These are phyloP conservation scores for Corythaeola cristata DNA, from an alignment of 2,113 vertebrate species.

Conservation along the genomic window DNA sequence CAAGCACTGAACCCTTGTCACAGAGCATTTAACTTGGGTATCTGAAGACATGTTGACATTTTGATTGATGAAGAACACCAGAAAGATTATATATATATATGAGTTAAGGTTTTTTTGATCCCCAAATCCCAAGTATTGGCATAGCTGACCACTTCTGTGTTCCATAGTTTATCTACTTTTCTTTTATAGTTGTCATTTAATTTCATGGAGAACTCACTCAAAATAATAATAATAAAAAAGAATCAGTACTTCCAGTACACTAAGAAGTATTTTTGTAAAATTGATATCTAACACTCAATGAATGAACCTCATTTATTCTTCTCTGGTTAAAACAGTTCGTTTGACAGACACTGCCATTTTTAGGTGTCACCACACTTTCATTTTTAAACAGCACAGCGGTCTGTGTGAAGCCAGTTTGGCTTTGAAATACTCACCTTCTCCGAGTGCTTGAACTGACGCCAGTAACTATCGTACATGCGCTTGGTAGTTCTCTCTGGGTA, in stretches of 20 bases:
- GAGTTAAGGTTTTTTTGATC: background rate
- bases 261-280: background rate
- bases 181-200: background rate
- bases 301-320: background rate
- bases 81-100: background rate
- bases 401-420: background rate
- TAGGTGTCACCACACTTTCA: background rate
- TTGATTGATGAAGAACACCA: background rate
- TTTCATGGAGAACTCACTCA: background rate
- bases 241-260: background rate
- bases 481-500: constrained; percentile 87
- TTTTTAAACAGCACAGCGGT: background rate
- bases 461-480: constrained; percentile 87
- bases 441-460: constrained; percentile 87
- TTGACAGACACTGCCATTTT: background rate
- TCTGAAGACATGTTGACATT: background rate
- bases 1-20: background rate
- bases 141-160: background rate
- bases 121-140: background rate
- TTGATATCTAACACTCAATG: background rate
- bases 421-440: constrained; percentile 77
- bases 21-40: background rate
- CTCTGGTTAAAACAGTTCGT: background rate
- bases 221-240: background rate
- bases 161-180: background rate